These are phyloP conservation scores for Cherax destructor DNA, from an alignment of 1,140 invertebrate species.

Conservation along the genomic window DNA sequence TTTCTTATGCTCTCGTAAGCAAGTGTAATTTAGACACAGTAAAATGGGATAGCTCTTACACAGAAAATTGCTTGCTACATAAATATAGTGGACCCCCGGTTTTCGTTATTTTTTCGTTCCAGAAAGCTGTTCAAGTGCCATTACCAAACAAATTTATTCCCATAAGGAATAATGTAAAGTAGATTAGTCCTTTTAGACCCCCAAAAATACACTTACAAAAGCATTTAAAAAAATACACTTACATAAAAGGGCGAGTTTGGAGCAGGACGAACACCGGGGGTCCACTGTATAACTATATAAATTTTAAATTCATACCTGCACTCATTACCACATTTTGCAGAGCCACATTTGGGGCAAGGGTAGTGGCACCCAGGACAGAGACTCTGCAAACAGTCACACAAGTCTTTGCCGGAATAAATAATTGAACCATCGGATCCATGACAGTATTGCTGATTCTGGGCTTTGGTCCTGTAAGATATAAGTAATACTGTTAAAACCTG, in stretches of 20 bases:
- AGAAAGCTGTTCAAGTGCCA: no score
- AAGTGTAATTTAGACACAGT: not conserved
- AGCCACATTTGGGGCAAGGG: conserved; percentile 84
- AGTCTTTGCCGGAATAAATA: conserved; percentile 79
- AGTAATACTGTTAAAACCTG: not conserved
- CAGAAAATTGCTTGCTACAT: not conserved
- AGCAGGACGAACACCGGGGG: no score
- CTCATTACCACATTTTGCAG: conserved; percentile 81
- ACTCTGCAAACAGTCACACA: conserved; percentile 86
- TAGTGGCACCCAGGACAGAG: conserved; percentile 87
- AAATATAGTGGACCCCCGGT: no score
- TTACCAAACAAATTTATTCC: no score
- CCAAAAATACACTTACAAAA: no score
- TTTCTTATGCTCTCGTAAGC: not conserved
- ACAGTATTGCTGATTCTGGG: not conserved
- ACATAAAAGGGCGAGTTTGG: no score
- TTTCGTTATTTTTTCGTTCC: no score
- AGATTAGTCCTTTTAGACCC: no score
- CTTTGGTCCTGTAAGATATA: conserved; percentile 1
- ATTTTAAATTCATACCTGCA: conserved; percentile 77
- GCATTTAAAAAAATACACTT: no score
- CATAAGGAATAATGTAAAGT: no score
- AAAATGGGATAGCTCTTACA: not conserved
- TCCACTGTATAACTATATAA: not conserved
- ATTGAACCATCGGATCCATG: conserved; percentile 68